Base-by-base conservation (phyloP, 1,140 invertebrate genomes). In the Drosophila bocki region DNA sequence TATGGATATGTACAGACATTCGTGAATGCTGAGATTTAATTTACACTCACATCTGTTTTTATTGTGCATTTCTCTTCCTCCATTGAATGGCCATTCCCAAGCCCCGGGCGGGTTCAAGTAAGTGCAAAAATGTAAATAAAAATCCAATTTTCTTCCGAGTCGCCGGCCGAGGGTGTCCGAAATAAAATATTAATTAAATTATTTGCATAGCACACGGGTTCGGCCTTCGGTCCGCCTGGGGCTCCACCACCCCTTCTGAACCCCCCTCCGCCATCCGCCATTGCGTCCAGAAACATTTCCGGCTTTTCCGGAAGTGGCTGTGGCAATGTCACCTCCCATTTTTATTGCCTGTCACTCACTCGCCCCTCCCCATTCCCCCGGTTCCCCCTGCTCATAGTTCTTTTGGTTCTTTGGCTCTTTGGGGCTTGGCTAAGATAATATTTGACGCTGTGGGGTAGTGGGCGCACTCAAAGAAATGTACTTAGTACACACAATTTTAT, bases 121-220 rank as follows among this genome's bases (percentile, higher is more conserved):
- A 68, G 60, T 72, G 53, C 60, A 82, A 70, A 86, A 71, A 71
- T 75, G 53, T 70, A 67, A 69, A 70, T 64, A 82, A 76, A 87
- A 82, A 87, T 75, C 42, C 69, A 71, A 77, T 80, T 85, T 82
- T 76, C 44, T 72, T 64, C 45, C 58, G 60, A 56, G 37, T 50
- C 32, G 47, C 39, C 48, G 48, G 35, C 26, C 41, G 69, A 39
- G 69, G 48, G 58, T 47, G 56, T 48, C 51, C 60, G 50, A 56
- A 79, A 86, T 85, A 75, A 85, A 85, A 85, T 88, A 88, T 84
- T 87, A 86, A 87, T 87, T 87, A 77, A 87, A 87, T 88, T 80
- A 87, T 87, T 87, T 88, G 57, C 82, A 86, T 82, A 69, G 60
- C 78, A 48, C 47, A 50, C 58, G 68, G 39, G 33, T 65, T 13